These are phyloP conservation scores for Manis javanica DNA, from an alignment of 2,797 vertebrate genomes.

Conservation along the genomic window DNA sequence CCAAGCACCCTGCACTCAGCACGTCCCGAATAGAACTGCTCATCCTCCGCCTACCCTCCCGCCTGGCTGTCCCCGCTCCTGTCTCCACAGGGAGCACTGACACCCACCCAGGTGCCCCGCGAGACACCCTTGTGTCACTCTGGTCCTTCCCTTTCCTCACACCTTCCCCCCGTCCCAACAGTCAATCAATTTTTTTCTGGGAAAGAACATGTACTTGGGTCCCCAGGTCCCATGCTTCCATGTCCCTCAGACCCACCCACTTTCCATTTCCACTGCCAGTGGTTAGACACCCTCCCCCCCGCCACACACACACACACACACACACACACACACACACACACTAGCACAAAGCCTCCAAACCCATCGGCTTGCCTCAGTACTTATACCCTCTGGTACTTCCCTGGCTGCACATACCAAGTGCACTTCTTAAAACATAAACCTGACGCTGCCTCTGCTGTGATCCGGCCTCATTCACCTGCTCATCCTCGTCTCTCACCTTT, in stretches of 20 bases:
- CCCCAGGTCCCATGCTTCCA: not conserved
- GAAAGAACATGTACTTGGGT: not conserved
- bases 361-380: accelerated
- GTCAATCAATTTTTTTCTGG: not conserved
- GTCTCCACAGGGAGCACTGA: not conserved
- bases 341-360: not conserved
- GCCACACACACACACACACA: no score
- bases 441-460: not conserved
- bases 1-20: not conserved
- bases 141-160: not conserved
- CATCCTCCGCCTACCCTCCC: not conserved
- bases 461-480: not conserved
- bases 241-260: not conserved
- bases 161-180: not conserved
- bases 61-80: not conserved
- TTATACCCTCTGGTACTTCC: not conserved
- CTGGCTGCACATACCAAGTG: no score
- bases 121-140: not conserved
- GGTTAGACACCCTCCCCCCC: not conserved
- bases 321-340: no score
- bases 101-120: not conserved
- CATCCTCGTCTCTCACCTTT: not conserved
- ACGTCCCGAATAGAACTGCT: not conserved
- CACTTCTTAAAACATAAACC: not conserved
- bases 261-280: accelerated